Conservation (phyloP, 2,797 vertebrate species). For the Clarias laeviceps region DNA sequence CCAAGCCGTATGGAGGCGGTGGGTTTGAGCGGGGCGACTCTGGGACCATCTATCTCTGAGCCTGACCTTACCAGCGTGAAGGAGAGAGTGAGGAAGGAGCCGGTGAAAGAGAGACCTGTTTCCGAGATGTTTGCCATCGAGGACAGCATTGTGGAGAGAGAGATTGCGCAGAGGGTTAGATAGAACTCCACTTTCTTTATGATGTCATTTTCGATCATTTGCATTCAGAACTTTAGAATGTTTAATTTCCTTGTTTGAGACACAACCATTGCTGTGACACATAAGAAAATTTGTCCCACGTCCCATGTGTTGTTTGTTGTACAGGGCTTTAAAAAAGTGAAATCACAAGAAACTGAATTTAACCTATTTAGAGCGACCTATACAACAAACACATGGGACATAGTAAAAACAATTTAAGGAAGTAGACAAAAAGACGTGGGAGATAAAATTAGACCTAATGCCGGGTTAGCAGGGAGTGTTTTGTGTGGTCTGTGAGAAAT, state of each 20-base stretch:
- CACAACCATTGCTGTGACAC: constrained; percentile 10
- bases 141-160: constrained; percentile 95
- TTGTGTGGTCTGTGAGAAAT: constrained; percentile 66
- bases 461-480: constrained; percentile 37
- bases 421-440: background rate
- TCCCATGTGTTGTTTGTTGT: too few species aligned
- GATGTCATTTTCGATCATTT: background rate
- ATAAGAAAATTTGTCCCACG: too few species aligned
- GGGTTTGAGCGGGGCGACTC: constrained; percentile 78
- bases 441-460: background rate
- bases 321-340: too few species aligned
- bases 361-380: too few species aligned
- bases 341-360: too few species aligned
- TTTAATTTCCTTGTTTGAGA: background rate
- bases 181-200: background rate
- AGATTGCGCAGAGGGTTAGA: constrained; percentile 90
- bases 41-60: constrained; percentile 94
- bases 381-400: too few species aligned
- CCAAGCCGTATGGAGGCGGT: constrained; percentile 61
- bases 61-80: constrained; percentile 95
- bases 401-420: too few species aligned
- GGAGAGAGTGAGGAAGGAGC: constrained; percentile 92
- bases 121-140: constrained; percentile 97
- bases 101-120: constrained; percentile 92
- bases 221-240: background rate